Evolutionary conservation across 1,140 invertebrate species (phyloP).

Genomic region (Drosophila cardini): DNA sequence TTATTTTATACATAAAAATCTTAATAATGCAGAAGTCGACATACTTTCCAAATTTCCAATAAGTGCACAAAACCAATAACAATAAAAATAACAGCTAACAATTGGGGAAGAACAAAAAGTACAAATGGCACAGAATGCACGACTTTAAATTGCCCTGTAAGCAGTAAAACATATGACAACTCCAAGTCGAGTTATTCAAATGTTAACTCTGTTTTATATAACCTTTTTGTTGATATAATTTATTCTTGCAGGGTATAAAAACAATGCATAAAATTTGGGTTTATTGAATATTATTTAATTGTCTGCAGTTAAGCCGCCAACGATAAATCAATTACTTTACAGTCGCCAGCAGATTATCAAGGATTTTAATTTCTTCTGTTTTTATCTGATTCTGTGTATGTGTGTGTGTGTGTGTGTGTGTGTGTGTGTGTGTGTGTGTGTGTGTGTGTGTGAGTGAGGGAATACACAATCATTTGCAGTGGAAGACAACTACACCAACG

Average conservation of each 20-base stretch:
- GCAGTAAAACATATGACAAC: background rate
- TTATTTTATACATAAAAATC: background rate
- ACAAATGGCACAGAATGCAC: background rate
- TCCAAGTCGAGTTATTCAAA: no score
- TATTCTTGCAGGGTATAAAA: constrained; percentile 6
- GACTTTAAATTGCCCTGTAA: background rate
- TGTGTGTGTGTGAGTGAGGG: constrained; percentile 37
- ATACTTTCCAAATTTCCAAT: background rate
- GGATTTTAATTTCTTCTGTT: constrained; percentile 39
- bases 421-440: constrained; percentile 30
- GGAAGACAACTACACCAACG: constrained; percentile 27
- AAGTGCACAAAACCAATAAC: background rate
- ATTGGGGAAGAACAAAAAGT: background rate
- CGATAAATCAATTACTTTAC: constrained; percentile 74
- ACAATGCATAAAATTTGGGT: constrained; percentile 30
- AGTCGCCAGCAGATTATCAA: constrained; percentile 66
- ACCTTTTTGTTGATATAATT: background rate
- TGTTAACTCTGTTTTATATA: background rate
- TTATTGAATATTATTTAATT: constrained; percentile 62
- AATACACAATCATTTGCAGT: constrained; percentile 28
- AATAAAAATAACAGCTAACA: constrained; percentile 10
- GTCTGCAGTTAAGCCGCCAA: constrained; percentile 52
- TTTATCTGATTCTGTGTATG: constrained; percentile 14
- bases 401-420: constrained; percentile 28
- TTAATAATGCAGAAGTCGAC: background rate